These are phyloP conservation scores for Cydia pomonella DNA, from an alignment of 1,140 invertebrate genomes.

Conservation along the genomic window DNA sequence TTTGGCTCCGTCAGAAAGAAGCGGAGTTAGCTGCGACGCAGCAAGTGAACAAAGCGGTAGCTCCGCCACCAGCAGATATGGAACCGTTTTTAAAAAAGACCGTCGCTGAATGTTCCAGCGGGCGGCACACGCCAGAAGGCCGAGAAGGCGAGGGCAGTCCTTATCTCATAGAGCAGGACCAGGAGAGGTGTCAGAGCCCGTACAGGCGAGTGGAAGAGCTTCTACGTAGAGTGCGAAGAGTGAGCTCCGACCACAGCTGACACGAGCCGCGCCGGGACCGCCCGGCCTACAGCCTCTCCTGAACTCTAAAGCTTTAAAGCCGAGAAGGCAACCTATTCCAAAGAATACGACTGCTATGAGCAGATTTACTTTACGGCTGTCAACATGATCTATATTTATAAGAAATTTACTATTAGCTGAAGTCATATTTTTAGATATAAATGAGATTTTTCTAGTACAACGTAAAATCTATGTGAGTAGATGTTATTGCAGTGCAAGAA, in stretches of 20 bases:
- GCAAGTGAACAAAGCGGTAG: constrained; percentile 44
- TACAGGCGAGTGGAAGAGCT: constrained; percentile 70
- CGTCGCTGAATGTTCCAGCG: constrained; percentile 58
- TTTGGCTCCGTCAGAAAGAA: constrained; percentile 74
- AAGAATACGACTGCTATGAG: constrained; percentile 38
- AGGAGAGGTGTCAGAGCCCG: constrained; percentile 64
- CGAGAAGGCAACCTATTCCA: constrained; percentile 48
- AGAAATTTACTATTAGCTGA: constrained; percentile 22
- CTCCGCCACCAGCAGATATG: constrained; percentile 50
- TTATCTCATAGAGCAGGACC: constrained; percentile 64
- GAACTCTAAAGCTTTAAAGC: constrained; percentile 59
- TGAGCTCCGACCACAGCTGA: constrained; percentile 70
- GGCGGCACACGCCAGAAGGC: constrained; percentile 63
- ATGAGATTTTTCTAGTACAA: constrained; percentile 20
- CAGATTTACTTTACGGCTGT: constrained; percentile 34
- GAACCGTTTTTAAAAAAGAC: constrained; percentile 65
- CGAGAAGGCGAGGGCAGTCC: constrained; percentile 58
- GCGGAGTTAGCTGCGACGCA: constrained; percentile 58
- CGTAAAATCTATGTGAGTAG: constrained; percentile 8
- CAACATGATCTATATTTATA: constrained; percentile 26
- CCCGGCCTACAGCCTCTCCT: constrained; percentile 67
- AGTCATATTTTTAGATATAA: constrained; percentile 30
- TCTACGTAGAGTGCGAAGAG: constrained; percentile 67
- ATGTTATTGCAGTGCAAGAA: constrained; percentile 21
- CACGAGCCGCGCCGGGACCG: constrained; percentile 63